Evolutionary conservation across 1,140 invertebrate genomes (phyloP), one percentile per base, ranked within the genome.

Genomic region (Phymastichus coffea): DNA sequence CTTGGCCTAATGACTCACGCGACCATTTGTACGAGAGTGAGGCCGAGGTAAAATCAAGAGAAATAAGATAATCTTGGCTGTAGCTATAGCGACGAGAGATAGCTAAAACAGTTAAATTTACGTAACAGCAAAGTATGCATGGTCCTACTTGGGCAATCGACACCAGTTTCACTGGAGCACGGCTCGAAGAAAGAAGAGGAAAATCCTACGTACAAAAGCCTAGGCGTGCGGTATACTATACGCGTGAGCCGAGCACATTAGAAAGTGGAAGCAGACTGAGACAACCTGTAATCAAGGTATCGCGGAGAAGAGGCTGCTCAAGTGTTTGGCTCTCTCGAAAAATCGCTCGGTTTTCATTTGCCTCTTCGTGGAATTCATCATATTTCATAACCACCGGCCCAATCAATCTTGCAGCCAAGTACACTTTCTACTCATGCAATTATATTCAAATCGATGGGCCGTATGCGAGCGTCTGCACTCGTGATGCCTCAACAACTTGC

Each of bases 241-340:
- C 15, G 33, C 25, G 40, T 28, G 17, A 8, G 33, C 7, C 23
- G 6, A 14, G 20, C 25, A 20, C 57, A 60, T 60, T 60, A 60
- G 57, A 60, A 60, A 60, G 49, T 47, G 57, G 35, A 15, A 54
- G 14, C 17, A 10, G n/a, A 17, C 14, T 10, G 14, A 15, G 26
- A 44, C 48, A 63, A 63, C 55, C 51, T 54, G 28, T 43, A 63
- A 63, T 63, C 47, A 60, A 58, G 41, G 17, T 25, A 10, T 28
- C 20, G 19, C 1, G 48, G 15, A 47, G 44, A 46, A 22, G 10
- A 7, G 10, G 28, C n/a, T 30, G n/a, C 23, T 17, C 9, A 9
- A 26, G 19, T 8, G 35, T 23, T 26, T 37, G 43, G 30, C 23
- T 49, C 3, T 41, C 37, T 49, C 46, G 19, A 35, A 43, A 58